Conservation (phyloP, 2,888 invertebrate species). For the Catocala sponsa region DNA sequence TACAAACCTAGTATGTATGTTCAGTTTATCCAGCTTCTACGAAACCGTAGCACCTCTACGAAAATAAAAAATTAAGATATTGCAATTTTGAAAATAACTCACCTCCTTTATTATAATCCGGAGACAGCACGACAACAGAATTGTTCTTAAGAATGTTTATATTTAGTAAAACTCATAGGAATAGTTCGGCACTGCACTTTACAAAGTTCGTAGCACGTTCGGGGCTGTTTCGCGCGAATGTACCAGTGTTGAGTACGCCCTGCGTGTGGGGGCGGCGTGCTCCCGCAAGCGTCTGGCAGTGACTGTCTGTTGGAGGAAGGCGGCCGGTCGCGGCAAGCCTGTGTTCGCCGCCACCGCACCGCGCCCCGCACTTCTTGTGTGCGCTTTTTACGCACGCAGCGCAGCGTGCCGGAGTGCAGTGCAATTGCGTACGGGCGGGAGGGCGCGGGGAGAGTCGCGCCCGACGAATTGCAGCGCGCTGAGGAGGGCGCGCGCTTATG, state of each 20-base stretch:
- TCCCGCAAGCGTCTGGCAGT: slow-evolving; percentile 81
- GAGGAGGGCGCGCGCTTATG: slow-evolving; percentile 76
- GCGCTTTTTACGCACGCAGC: slow-evolving; percentile 87
- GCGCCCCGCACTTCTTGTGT: slow-evolving; percentile 81
- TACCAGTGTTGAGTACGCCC: slow-evolving; percentile 61
- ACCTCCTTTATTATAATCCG: slow-evolving; percentile 60
- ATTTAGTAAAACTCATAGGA: slow-evolving; percentile 57
- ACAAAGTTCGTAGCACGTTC: slow-evolving; percentile 74
- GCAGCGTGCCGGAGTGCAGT: slow-evolving; percentile 82
- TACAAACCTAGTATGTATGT: slow-evolving; percentile 27
- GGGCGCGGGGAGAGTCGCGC: slow-evolving; percentile 69
- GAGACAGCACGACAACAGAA: slow-evolving; percentile 53
- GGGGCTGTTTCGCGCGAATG: slow-evolving; percentile 76
- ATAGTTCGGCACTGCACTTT: slow-evolving; percentile 75
- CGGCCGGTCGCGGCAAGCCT: slow-evolving; percentile 62
- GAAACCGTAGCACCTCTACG: slow-evolving; percentile 65
- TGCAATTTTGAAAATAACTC: slow-evolving; percentile 41
- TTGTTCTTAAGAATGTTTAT: slow-evolving; percentile 50
- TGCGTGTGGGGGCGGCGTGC: slow-evolving; percentile 82
- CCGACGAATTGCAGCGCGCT: slow-evolving; percentile 86
- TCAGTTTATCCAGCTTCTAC: slow-evolving; percentile 44
- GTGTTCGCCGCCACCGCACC: slow-evolving; percentile 66
- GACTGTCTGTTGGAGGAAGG: slow-evolving; percentile 75
- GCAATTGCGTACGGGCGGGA: slow-evolving; percentile 85
- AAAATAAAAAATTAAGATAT: slow-evolving; percentile 36